These are phyloP conservation scores for Acanthisitta chloris DNA, from an alignment of 2,113 vertebrate genomes.

Conservation along the genomic window DNA sequence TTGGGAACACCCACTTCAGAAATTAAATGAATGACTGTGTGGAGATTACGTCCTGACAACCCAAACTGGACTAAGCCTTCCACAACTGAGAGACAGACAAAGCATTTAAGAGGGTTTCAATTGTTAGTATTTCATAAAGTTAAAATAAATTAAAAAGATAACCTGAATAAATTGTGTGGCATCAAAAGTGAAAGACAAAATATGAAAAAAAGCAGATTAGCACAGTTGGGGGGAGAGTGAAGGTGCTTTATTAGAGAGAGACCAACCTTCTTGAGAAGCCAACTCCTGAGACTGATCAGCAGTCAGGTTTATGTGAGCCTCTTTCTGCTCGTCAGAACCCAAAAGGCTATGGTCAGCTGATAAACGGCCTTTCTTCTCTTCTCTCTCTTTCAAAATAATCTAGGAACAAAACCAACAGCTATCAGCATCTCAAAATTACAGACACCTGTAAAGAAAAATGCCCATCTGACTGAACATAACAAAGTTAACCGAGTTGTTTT, in stretches of 20 bases:
- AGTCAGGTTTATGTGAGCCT: slow-evolving; percentile 79
- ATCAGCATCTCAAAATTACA: not conserved
- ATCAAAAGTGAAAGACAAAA: not conserved
- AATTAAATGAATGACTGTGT: not conserved
- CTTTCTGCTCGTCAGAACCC: slow-evolving; percentile 84
- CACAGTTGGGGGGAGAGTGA: not conserved
- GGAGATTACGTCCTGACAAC: not conserved
- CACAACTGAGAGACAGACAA: not conserved
- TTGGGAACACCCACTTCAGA: not conserved
- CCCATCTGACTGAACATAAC: not conserved
- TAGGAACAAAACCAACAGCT: slow-evolving; percentile 57
- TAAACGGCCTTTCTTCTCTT: slow-evolving; percentile 93
- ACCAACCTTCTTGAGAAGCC: slow-evolving; percentile 89
- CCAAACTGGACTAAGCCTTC: not conserved
- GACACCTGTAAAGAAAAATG: not conserved
- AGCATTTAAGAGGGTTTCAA: not conserved
- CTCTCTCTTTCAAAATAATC: slow-evolving; percentile 97
- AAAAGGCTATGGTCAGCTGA: slow-evolving; percentile 81
- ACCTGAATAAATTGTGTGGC: not conserved
- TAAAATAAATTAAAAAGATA: not conserved
- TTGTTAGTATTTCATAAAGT: not conserved
- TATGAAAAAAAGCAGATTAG: not conserved
- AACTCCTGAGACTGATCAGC: slow-evolving; percentile 85
- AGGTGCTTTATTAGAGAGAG: too few relatives aligned
- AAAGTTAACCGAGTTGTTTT: not conserved